Base-by-base conservation (phyloP, 2,797 vertebrate species). In the Malurus leucopterus region DNA sequence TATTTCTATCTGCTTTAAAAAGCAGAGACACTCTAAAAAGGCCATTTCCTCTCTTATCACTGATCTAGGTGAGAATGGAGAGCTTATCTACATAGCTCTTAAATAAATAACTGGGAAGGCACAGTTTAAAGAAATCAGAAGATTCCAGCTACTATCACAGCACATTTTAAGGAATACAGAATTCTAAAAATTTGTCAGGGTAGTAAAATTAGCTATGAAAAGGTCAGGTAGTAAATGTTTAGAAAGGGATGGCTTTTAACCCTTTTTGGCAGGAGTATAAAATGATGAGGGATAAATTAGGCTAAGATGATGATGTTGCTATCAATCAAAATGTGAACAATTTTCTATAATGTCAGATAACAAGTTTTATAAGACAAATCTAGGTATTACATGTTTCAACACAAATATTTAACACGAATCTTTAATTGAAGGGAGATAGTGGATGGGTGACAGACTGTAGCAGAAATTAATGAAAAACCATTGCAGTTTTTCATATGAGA, bases 1-100 rank as follows among this genome's bases (percentile, higher is more conserved):
- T 96, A 97, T 96, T 97, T 97, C 95, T 95, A 93, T 95, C 96
- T 94, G 65, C 86, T 84, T 97, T 96, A 95, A 95, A 96, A 95
- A 94, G 84, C 81, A 77, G 77, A 84, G 82, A 63, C 89, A 91
- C 91, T 96, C 65, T 59, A n/a, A 90, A 96, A 85, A 86, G 86
- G 92, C 92, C 91, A 62, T 95, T 96, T 95, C 81, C 51, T 71
- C 65, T 72, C 93, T 88, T 86, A 86, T 88, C 81, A 67, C 77
- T 86, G 88, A 86, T 95, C 84, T 91, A 87, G 84, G 89, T 92
- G 89, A 83, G 84, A 84, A 80, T 21, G 70, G 62, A 77, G 87
- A 86, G 38, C 53, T n/a, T 86, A 44, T 68, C 90, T 89, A 27
- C 47, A 9, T 41, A 47, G 40, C 40, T 67, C 18, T 57, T 78